Base-by-base conservation (phyloP, 2,797 vertebrate genomes). In the Manis pentadactyla region DNA sequence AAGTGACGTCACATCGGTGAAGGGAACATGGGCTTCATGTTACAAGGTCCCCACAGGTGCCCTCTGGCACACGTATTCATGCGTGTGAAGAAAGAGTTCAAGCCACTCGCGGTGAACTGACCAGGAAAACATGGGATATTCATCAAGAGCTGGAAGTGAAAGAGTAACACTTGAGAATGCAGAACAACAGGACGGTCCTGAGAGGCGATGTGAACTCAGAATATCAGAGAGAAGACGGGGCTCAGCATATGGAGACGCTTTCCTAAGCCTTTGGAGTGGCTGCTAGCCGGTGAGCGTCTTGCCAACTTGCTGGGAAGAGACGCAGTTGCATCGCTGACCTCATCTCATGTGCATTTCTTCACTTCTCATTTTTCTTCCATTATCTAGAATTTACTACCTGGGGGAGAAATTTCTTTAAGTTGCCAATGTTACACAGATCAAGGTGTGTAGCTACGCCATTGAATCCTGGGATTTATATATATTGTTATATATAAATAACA, bases 241-340 rank as follows among this genome's bases (percentile, higher is more conserved):
- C 7, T 10, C 3, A 1, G 0, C 19, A 1, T 34, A 11, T 9
- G 13, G 7, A 57, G 1, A 1, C 1, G 10, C 39, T 25, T 39
- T 8, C 14, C 1, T 0, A 4, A 12, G 29, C 17, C 46, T 51
- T 6, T 49, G 61, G 25, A 29, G 66, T 68, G 3, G 19, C 46
- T 46, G 11, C 46, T 8, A 46, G 46, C 11, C 46, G 34, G 13
- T 7, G 23, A 10, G 1, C 5, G 17, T 18, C 59, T 37, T 11
- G 5, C 1, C 9, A 37, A 55, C 7, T 37, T 19, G 29, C 4
- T 23, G 10, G n/a, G 21, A 1, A 23, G 25, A 49, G 27, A 59
- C 12, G 25, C 42, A 15, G 66, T 51, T 5, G 27, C 4, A 34
- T 19, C 4, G 1, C 6, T 0, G 12, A 25, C 5, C 10, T 21